phyloP scores from a whole-genome alignment of 23 tunicate species.

The Styela plicata region DNA sequence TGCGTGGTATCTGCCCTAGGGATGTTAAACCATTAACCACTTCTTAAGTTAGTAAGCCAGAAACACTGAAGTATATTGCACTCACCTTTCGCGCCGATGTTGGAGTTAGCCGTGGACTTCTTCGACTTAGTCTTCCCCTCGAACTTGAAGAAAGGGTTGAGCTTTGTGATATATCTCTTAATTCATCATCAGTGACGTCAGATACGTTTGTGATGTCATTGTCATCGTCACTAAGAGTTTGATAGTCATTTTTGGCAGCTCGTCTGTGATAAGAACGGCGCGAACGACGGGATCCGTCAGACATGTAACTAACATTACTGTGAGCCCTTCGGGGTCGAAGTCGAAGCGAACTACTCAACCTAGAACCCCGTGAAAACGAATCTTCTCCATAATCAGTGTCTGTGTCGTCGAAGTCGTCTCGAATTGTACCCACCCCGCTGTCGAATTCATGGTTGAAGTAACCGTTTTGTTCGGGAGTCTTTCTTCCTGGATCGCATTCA shows the following conservation, averaged over 20 bases:
- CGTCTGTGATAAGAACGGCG: constrained; percentile 16
- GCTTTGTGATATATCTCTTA: constrained; percentile 24
- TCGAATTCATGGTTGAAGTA: constrained; percentile 42
- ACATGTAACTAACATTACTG: constrained; percentile 16
- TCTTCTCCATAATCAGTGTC: constrained; percentile 27
- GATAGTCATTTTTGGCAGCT: not conserved
- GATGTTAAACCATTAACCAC: too few species aligned
- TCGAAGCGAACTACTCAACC: not conserved
- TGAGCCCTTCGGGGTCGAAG: not conserved
- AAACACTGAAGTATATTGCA: too few species aligned
- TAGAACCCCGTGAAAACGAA: not conserved
- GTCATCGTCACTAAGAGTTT: not conserved
- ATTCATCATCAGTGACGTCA: constrained; percentile 28
- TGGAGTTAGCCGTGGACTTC: too few species aligned
- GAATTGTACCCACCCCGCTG: constrained; percentile 70
- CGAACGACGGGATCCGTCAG: not conserved
- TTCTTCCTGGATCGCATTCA: constrained; percentile 81
- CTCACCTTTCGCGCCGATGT: not conserved
- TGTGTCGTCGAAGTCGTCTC: constrained; percentile 49
- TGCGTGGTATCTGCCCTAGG: too few species aligned
- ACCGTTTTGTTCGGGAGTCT: constrained; percentile 3
- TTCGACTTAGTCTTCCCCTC: constrained; percentile 10
- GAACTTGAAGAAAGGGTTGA: constrained; percentile 28
- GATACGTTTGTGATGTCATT: constrained; percentile 14
- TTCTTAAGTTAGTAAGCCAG: too few species aligned